Base-by-base conservation (phyloP, 2,113 vertebrate genomes). In the Delphinus delphis region DNA sequence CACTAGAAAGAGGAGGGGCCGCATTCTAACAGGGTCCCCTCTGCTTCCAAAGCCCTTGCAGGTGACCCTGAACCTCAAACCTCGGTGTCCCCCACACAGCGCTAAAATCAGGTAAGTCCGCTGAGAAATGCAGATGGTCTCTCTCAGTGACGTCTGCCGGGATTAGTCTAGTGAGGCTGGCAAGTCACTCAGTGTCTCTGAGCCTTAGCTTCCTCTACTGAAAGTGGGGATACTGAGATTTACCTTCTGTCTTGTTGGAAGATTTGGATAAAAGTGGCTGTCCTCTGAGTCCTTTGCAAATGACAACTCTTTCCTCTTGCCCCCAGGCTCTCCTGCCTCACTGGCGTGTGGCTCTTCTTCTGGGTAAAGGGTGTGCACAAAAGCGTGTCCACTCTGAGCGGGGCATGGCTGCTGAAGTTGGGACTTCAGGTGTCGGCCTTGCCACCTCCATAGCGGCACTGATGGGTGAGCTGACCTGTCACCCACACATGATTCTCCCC, bases 401-500 rank as follows among this genome's bases (percentile, higher is more conserved):
- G 41, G 84, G 8, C n/a, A 26, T 71, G n/a, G 33, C 55, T 65
- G 76, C 15, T 71, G 33, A 84, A 62, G 73, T 6, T 7, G 50
- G 26, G 53, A 68, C 41, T 70, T 38, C 0, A 14, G 17, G 20
- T 13, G 4, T 38, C 41, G 81, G 41, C 50, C 53, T 55, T 20
- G 5, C 41, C 23, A 62, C 11, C 65, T 14, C 12, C 74, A 23
- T n/a, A 1, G 36, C 6, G 7, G 13, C 21, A 6, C 26, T 44
- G 21, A 88, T n/a, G 14, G 20, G 41, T 11, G 20, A 73, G 55
- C 71, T 9, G 33, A 28, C 8, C 28, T 41, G 63, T 26, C 65
- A 3, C 14, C n/a, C 0, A 1, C 18, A 31, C 10, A 0, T 2
- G 9, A 15, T 6, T 21, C 28, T 44, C 60, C 31, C 10, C 14